Percentiles rank a stretch among this genome's conserved stretches.
Conservation (phyloP, 2,888 invertebrate species). For the Heliconius hortense region DNA sequence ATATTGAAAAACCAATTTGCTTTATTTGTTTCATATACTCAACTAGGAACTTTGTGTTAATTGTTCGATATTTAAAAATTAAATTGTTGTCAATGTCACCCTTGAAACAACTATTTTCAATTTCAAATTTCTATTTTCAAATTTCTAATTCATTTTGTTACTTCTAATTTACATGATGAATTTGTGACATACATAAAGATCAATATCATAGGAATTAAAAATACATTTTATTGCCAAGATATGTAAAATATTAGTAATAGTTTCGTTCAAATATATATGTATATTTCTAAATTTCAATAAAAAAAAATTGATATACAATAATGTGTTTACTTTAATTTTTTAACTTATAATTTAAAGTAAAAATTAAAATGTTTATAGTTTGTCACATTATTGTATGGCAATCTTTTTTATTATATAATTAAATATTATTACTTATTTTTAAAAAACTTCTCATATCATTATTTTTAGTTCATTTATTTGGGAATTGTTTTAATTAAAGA, state of each 20-base stretch:
- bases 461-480: conserved; percentile 1
- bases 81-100: not conserved
- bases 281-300: not conserved
- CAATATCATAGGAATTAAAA: no score
- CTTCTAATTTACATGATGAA: no score
- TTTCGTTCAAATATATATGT: not conserved
- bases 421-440: not conserved
- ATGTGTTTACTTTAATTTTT: not conserved
- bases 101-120: not conserved
- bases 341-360: not conserved
- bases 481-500: not conserved
- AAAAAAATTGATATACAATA: not conserved
- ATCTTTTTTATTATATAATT: not conserved
- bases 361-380: not conserved
- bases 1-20: not conserved
- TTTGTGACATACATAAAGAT: no score
- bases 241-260: not conserved
- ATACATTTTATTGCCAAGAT: not conserved
- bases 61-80: not conserved
- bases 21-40: not conserved
- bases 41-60: not conserved
- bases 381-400: not conserved
- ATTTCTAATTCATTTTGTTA: not conserved
- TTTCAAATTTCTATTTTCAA: no score
- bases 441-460: not conserved